Percentiles rank a stretch among this genome's conserved stretches.
Evolutionary conservation across 2,113 vertebrate genomes (phyloP).

Genomic region (Chamaetylas fuelleborni): DNA sequence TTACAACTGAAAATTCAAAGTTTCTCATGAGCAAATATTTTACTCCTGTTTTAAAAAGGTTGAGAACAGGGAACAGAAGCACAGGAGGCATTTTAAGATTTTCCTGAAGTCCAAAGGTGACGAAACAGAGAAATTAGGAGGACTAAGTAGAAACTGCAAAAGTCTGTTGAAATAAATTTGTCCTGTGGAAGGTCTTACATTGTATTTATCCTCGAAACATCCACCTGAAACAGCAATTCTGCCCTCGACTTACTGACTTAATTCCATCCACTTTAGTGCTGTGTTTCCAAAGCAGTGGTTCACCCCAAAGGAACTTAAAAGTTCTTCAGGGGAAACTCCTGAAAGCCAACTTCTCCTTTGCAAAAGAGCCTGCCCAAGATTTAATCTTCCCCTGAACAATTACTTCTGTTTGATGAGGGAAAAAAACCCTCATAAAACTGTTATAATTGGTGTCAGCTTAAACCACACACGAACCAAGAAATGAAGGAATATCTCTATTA

Average conservation of each 20-base stretch:
- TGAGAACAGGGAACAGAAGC: background rate
- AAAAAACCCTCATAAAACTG: background rate
- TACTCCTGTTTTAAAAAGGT: background rate
- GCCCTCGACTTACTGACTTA: background rate
- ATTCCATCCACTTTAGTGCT: background rate
- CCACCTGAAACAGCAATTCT: background rate
- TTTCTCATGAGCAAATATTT: background rate
- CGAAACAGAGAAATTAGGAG: background rate
- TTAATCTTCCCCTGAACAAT: slow-evolving; percentile 30
- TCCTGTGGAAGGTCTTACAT: background rate
- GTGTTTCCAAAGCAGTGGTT: background rate
- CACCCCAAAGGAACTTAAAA: background rate
- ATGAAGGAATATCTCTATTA: slow-evolving; percentile 2
- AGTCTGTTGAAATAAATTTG: background rate
- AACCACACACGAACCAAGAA: slow-evolving; percentile 12
- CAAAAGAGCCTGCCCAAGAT: background rate
- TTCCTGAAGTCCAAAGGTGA: background rate
- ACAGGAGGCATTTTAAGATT: background rate
- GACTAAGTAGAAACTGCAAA: background rate
- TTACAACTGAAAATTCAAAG: background rate
- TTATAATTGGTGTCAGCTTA: background rate
- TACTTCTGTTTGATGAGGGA: background rate
- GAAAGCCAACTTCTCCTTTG: background rate
- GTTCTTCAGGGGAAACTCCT: background rate
- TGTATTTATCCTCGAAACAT: background rate